Evolutionary conservation across 2,888 invertebrate genomes (phyloP), one percentile per base, ranked within the genome.

Genomic region (Teleiodes luculella): DNA sequence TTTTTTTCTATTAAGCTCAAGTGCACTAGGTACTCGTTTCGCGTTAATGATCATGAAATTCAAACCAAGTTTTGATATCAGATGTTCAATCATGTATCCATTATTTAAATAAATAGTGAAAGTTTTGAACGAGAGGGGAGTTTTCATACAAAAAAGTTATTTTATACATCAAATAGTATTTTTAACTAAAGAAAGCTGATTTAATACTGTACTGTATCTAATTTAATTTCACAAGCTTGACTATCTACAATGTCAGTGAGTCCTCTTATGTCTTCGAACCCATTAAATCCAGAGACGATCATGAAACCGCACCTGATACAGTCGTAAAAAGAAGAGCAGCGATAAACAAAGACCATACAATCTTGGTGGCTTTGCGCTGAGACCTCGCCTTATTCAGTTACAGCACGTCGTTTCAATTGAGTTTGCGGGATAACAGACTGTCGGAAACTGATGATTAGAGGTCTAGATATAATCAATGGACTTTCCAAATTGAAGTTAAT

Each of bases 241-340:
- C 46, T n/a, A n/a, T n/a, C n/a, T 6, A 46, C 46, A 46, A 46
- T 46, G 46, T 46, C 46, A 1, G 14, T 1, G 45, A 46, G 31
- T 10, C 30, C 43, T 20, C 28, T 28, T 24, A 28, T 43, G 43
- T 46, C 31, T 30, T 46, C 41, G 14, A 18, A 31, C 7, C 46
- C 31, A 46, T 46, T 46, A 46, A 46, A 46, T 46, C 31, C 30
- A 16, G 16, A 46, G 46, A 31, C 46, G 46, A 46, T 31, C 46
- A 46, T 46, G 31, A 46, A 46, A 46, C 46, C 46, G 46, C 46
- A 46, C 46, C 46, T 46, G 46, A 46, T 46, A 46, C 46, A 46
- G 16, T 49, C 37, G 24, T 51, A 51, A 51, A 51, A 39, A 51
- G 30, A 47, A 47, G 13, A 47, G 31, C 1, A 30, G 30, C 37